Evolutionary conservation across 2,797 vertebrate species (phyloP).

Genomic region (Erethizon dorsatum): DNA sequence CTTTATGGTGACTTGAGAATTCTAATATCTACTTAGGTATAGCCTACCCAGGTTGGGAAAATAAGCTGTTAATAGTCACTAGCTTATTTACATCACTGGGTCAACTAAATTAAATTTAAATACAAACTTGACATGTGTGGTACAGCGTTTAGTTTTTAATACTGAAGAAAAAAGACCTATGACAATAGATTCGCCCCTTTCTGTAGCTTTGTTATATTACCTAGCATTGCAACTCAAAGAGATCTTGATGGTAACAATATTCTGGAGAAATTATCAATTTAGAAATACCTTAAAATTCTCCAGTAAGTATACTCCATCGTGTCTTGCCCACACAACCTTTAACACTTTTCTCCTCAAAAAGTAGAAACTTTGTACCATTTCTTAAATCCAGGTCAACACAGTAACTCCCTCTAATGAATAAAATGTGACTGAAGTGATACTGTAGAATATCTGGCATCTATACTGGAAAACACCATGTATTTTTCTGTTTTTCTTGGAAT

Average conservation of each 20-base stretch:
- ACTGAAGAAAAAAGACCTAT: background rate
- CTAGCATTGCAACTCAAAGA: background rate
- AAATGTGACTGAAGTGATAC: background rate
- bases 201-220: background rate
- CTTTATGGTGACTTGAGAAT: conserved; percentile 1
- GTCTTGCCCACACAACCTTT: background rate
- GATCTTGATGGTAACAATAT: background rate
- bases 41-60: background rate
- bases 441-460: background rate
- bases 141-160: background rate
- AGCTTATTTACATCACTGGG: background rate
- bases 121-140: background rate
- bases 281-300: background rate
- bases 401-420: background rate
- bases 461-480: background rate
- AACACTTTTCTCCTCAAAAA: conserved; percentile 27
- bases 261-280: background rate
- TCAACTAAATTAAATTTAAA: conserved; percentile 23
- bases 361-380: background rate
- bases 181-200: background rate
- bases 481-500: background rate
- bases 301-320: background rate
- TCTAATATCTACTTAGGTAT: background rate
- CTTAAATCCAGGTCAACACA: background rate
- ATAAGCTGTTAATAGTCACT: background rate